Conservation (phyloP, 2,888 invertebrate species). For the Halictus ligatus region DNA sequence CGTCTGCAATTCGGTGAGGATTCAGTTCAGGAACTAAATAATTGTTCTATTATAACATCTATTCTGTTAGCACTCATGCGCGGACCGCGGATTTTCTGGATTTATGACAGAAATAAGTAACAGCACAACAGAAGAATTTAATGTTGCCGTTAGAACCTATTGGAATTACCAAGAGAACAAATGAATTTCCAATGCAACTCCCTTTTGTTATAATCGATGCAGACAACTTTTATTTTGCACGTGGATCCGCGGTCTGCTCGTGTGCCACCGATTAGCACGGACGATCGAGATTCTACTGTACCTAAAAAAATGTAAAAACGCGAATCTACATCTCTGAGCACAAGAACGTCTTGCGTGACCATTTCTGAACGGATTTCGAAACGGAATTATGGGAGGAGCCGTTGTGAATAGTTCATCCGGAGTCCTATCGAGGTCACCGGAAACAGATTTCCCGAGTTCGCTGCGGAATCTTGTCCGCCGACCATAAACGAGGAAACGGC, state of each 20-base stretch:
- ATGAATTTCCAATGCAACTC: no score
- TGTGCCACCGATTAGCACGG: neutral
- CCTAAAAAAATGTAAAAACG: neutral
- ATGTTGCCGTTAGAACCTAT: no score
- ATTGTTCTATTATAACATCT: no score
- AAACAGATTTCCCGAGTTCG: neutral
- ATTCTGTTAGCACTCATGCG: no score
- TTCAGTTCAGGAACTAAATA: no score
- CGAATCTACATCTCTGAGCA: neutral
- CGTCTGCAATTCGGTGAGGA: no score
- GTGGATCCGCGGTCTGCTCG: neutral
- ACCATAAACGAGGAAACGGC: conserved; percentile 9
- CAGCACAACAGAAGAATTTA: no score
- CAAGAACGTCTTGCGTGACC: neutral
- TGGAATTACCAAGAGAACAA: no score
- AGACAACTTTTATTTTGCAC: neutral
- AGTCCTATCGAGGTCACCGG: neutral
- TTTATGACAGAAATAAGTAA: no score
- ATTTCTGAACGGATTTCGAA: neutral
- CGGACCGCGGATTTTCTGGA: no score
- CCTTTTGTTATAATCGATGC: neutral
- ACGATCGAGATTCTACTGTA: neutral
- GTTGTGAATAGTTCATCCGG: neutral
- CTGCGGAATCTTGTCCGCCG: conserved; percentile 2
- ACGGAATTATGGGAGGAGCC: neutral